Percentiles rank a stretch among this genome's conserved stretches.
Conservation (phyloP, 2,888 invertebrate species). For the Drosophila tripunctata region DNA sequence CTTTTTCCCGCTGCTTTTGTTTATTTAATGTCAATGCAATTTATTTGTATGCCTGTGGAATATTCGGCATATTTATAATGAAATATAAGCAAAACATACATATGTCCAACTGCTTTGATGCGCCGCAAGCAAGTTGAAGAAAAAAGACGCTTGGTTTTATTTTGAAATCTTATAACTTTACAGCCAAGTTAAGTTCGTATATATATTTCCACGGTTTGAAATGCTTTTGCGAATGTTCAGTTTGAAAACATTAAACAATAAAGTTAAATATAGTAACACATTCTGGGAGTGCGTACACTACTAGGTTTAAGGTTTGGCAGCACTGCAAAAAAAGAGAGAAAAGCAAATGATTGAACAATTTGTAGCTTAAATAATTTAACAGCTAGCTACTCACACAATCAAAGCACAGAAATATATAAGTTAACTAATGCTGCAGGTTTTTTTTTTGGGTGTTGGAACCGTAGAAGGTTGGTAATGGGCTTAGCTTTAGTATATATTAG, state of each 20-base stretch:
- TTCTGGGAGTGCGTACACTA: conserved; percentile 28
- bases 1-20: conserved; percentile 42
- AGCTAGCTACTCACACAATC: conserved; percentile 51
- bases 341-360: neutral
- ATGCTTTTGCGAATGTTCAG: conserved; percentile 72
- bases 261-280: conserved; percentile 46
- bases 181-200: conserved; percentile 56
- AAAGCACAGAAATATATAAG: conserved; percentile 73
- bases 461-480: conserved; percentile 44
- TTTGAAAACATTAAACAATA: conserved; percentile 46
- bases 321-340: conserved; percentile 43
- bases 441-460: conserved; percentile 12
- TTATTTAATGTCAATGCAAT: conserved; percentile 68
- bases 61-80: conserved; percentile 40
- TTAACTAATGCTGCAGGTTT: conserved; percentile 42
- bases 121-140: conserved; percentile 15
- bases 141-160: conserved; percentile 7
- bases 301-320: conserved; percentile 18
- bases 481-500: conserved; percentile 51
- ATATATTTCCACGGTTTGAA: conserved; percentile 82
- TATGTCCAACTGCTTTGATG: conserved; percentile 17
- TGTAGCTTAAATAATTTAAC: neutral
- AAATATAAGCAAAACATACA: conserved; percentile 34
- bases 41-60: conserved; percentile 31
- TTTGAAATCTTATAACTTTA: conserved; percentile 51